Percentiles rank a stretch among this genome's conserved stretches.
Evolutionary conservation across 2,888 invertebrate species (phyloP).

Genomic region (Cotesia congregata): DNA sequence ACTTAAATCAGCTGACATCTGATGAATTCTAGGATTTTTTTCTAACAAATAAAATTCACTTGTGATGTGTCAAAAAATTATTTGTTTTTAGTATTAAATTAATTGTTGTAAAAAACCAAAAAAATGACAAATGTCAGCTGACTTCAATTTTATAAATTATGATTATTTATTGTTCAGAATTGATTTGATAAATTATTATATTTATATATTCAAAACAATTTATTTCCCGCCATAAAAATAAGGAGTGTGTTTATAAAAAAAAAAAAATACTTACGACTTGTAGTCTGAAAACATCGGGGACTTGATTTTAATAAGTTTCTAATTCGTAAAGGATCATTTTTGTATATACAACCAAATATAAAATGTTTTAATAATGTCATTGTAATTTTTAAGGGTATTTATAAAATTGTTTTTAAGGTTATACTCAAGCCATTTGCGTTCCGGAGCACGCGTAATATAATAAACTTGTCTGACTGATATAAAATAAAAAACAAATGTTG

Average conservation of each 20-base stretch:
- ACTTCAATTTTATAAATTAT: slow-evolving; percentile 1
- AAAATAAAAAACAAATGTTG: too few relatives aligned
- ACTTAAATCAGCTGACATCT: too few relatives aligned
- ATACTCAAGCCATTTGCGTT: not conserved
- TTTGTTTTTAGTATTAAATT: too few relatives aligned
- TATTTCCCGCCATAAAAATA: not conserved
- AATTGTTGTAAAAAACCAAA: too few relatives aligned
- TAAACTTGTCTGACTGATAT: not conserved
- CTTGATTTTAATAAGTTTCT: slow-evolving; percentile 24
- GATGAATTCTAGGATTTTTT: too few relatives aligned
- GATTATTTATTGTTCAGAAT: not conserved
- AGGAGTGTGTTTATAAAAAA: slow-evolving; percentile 24
- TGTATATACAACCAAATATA: slow-evolving; percentile 34
- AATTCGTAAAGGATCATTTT: slow-evolving; percentile 29
- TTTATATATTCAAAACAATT: too few relatives aligned
- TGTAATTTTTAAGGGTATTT: not conserved
- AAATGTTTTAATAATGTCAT: not conserved
- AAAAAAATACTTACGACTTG: slow-evolving; percentile 53
- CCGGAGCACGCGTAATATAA: not conserved
- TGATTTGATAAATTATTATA: too few relatives aligned
- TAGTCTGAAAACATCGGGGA: slow-evolving; percentile 51
- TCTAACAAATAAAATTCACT: too few relatives aligned
- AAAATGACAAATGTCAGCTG: not conserved
- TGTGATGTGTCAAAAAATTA: too few relatives aligned
- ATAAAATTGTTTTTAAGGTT: not conserved